A percentile compares a stretch with the other conserved stretches of the same genome.
phyloP scores from a whole-genome alignment of 2,113 vertebrate genomes.

The Carettochelys insculpta region DNA sequence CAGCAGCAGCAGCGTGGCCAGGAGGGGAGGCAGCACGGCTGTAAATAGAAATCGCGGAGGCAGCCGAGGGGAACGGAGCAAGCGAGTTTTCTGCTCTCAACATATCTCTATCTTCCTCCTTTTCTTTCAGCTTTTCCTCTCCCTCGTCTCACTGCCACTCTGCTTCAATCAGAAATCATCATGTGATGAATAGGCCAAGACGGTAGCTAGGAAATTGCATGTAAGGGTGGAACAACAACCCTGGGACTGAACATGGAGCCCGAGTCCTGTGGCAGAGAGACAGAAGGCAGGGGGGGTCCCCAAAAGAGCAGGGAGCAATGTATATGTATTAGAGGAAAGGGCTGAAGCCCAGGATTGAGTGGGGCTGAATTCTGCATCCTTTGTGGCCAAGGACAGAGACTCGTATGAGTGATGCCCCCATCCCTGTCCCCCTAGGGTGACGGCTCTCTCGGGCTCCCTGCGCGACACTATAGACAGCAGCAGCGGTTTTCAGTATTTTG shows the following conservation, averaged over 20 bases:
- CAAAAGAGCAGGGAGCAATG: background rate
- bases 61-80: slow-evolving; percentile 53
- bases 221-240: background rate
- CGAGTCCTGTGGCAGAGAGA: background rate
- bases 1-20: slow-evolving; percentile 56
- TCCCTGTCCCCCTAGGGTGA: background rate
- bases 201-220: background rate
- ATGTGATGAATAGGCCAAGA: background rate
- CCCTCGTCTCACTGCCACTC: slow-evolving; percentile 18
- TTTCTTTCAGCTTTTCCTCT: background rate
- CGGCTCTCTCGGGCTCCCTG: background rate
- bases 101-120: background rate
- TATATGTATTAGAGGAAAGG: no score
- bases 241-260: background rate
- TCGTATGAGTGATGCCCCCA: background rate
- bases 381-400: background rate
- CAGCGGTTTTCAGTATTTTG: slow-evolving; percentile 73
- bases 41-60: slow-evolving; percentile 74
- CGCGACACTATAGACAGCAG: background rate
- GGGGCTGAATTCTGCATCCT: fast-evolving
- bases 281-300: background rate
- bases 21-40: slow-evolving; percentile 69
- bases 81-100: slow-evolving; percentile 37
- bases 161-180: background rate
- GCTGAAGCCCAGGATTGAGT: fast-evolving